Base-by-base conservation (phyloP, 1,140 invertebrate species). In the Neodiprion fabricii region DNA sequence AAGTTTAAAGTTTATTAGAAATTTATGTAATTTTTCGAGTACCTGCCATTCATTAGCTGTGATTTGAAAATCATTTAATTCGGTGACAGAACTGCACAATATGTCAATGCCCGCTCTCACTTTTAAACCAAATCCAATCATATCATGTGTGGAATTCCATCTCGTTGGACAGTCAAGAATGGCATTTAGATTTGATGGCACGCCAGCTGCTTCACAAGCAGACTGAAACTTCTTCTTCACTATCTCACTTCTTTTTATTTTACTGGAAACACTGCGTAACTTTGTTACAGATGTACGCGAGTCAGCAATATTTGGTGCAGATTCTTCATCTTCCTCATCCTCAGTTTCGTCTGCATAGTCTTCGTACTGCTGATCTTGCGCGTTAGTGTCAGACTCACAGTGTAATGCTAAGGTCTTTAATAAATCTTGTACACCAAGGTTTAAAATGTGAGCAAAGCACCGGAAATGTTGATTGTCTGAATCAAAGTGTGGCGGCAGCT, bases 1-100 rank as follows among this genome's bases (percentile, higher is more conserved):
- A 74, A 75, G 70, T 83, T 84, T 81, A 79, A 84, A 84, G 74
- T 81, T 80, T 78, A 77, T 79, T 74, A 83, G 74, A 80, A 81
- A 84, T 69, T 83, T 82, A 75, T 80, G 75, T 75, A 81, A 47
- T 78, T 81, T 78, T 77, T 79, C 77, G 50, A 82, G 74, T 76
- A 83, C 65, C 49, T 76, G 72, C 80, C 79, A 83, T 78, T 82
- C 78, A 76, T 72, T 76, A 74, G 67, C 79, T 73, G 65, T 75
- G 70, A 84, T 79, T 80, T 78, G 74, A 77, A 81, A 81, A 72
- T 80, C 75, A 76, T 76, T 79, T 23, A 83, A 78, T 75, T 82
- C 80, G 74, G 76, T 74, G 70, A 79, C 75, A 81, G 61, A 77
- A 76, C 61, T 77, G 74, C 77, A 83, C 73, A 83, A 79, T 67